Base-by-base conservation (phyloP, 2,888 invertebrate genomes). In the Cosmopolites sordidus region DNA sequence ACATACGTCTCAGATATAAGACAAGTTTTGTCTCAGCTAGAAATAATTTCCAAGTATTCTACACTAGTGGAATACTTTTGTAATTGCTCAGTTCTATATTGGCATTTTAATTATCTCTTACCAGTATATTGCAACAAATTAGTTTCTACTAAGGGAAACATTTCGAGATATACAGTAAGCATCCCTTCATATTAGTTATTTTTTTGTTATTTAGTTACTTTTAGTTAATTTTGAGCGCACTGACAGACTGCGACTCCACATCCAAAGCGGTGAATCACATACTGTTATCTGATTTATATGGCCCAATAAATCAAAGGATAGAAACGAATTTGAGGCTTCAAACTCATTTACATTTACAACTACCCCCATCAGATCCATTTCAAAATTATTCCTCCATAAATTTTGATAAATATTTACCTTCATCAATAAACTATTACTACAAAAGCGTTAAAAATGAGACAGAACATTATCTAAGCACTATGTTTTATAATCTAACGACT, bases 401-500 rank as follows among this genome's bases (percentile, higher is more conserved):
- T 59, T 73, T 72, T 51, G 62, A 62, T 40, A 70, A 71, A 61
- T 62, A 68, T 18, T 44, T 61, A 16, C 73, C 73, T 12, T 56
- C 71, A 51, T 49, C 63, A 62, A 38, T 78, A 69, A 58, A 69
- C 66, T 51, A 78, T 75, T 66, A 47, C 37, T 72, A 69, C 51
- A 66, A 69, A 42, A 66, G 69, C 53, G 64, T 72, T 18, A 72
- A 69, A 60, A 68, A 68, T 51, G 69, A 73, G 51, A 84, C 94
- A 6, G 96, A 96, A 71, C 86, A 91, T 69, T 96, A 97, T 74
- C 79, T 99, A 60, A 93, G 95, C 66, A 86, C 84, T 60, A 94
- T 91, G 70, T 98, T 97, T 75, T 99, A 99, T 75, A 97, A 98
- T 77, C 78, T 98, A 64, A 97, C 97, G 1, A 94, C 97, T 1